Evolutionary conservation across 2,888 invertebrate species (phyloP), one percentile per base, ranked within the genome.

Genomic region (Galerucella calmariensis): DNA sequence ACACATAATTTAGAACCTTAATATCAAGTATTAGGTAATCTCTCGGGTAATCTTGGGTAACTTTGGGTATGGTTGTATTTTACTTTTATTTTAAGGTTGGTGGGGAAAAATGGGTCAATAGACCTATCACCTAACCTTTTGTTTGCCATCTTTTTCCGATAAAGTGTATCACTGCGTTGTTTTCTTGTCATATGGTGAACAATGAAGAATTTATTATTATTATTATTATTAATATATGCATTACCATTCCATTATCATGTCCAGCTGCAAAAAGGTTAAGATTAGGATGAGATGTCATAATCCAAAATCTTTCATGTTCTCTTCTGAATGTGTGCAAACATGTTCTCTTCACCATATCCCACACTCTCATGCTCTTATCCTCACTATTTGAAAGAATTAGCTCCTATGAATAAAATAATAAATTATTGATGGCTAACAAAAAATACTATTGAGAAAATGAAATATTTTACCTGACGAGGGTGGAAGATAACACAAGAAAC

Each of bases 261-360:
- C 99, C 99, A n/a, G 99, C 99, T 24, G 99, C 99, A 89, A 99
- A 99, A 67, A 99, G 88, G 88, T 99, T 99, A 63, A 99, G 89
- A 0, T 94, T 93, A 0, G 99, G 99, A 88, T 99, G 99, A 0
- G 97, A 94, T 0, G 96, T 93, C 78, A 99, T 89, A 14, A 99
- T 96, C 99, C 99, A 99, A 88, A 99, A 99, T 74, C 99, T 91
- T 85, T 99, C 99, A 84, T 97, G 94, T 85, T 99, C 99, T 73
- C 99, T 91, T 11, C 99, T 90, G 89, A 97, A 97, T 0, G 97
- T 97, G 82, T 97, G 94, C 62, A 98, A 88, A 81, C 97, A 97
- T 2, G 95, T 95, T 46, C 98, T 91, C 87, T 98, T 98, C 10
- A 95, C 94, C 95, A 99, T 96, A 87, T 99, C 99, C 99, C 99